A percentile compares a stretch with the other conserved stretches of the same genome.
phyloP scores from a whole-genome alignment of 2,888 invertebrate species.

The Lamellibrachia satsuma region DNA sequence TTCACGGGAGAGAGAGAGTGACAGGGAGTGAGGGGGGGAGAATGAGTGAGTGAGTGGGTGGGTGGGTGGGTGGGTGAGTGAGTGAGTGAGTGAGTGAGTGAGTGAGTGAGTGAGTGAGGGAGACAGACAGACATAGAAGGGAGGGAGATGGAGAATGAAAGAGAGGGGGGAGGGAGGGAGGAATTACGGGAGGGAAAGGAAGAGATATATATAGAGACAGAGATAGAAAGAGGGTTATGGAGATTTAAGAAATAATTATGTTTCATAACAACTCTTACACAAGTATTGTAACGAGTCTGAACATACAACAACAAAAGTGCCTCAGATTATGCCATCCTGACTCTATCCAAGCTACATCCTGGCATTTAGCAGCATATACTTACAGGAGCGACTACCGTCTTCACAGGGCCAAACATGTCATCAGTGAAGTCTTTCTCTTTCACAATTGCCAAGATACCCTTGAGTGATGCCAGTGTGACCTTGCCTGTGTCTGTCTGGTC shows the following conservation, averaged over 20 bases:
- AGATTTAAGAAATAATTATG: neutral
- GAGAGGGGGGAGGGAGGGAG: neutral
- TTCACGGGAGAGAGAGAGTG: no score
- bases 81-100: neutral
- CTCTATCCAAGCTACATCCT: neutral
- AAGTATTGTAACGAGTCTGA: neutral
- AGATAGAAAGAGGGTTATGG: neutral
- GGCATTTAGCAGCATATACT: neutral
- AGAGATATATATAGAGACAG: neutral
- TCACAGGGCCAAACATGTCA: neutral
- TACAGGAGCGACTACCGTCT: neutral
- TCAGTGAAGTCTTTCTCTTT: neutral
- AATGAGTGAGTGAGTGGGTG: neutral
- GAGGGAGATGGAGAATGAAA: neutral
- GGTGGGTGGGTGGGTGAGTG: neutral
- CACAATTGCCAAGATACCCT: conserved; percentile 10
- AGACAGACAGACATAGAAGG: neutral
- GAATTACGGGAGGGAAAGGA: neutral
- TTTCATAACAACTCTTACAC: neutral
- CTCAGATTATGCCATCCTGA: neutral
- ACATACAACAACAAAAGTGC: neutral
- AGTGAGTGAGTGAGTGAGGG: neutral
- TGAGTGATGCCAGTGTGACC: neutral
- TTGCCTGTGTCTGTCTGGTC: neutral
- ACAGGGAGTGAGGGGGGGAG: no score